A percentile compares a stretch with the other conserved stretches of the same genome.
phyloP scores from a whole-genome alignment of 2,888 invertebrate species.

The Tipula lateralis region DNA sequence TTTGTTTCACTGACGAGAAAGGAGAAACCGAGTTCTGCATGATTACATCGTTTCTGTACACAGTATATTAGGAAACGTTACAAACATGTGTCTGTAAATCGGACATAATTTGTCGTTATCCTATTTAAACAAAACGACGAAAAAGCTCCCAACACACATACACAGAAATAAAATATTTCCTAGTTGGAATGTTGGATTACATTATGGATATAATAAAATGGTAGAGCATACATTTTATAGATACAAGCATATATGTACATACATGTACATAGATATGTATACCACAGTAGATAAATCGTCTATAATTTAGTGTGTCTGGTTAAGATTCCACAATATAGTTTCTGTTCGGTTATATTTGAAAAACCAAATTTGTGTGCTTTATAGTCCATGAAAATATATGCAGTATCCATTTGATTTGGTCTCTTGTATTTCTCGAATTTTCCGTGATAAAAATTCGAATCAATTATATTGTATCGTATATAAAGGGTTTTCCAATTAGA shows the following conservation, averaged over 20 bases:
- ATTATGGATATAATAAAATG: not conserved
- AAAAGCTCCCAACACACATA: not conserved
- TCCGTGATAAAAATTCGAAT: not conserved
- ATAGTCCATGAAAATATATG: slow-evolving; percentile 19
- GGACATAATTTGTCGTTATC: not conserved
- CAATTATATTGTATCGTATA: no score
- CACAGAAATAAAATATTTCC: not conserved
- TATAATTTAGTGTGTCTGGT: slow-evolving; percentile 13
- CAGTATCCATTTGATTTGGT: not conserved
- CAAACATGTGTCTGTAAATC: not conserved
- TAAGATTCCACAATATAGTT: not conserved
- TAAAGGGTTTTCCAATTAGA: no score
- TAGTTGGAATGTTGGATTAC: not conserved
- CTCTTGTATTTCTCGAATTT: not conserved
- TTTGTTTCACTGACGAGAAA: no score
- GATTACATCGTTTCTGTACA: no score
- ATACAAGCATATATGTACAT: not conserved
- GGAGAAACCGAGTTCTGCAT: no score
- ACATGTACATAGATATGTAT: not conserved
- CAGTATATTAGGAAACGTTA: not conserved
- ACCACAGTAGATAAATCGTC: not conserved
- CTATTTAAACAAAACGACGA: not conserved
- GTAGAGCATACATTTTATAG: not conserved
- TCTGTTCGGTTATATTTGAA: not conserved
- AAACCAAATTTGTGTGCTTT: not conserved